phyloP scores from a whole-genome alignment of 2,113 vertebrate genomes.

The Ascaphus truei region DNA sequence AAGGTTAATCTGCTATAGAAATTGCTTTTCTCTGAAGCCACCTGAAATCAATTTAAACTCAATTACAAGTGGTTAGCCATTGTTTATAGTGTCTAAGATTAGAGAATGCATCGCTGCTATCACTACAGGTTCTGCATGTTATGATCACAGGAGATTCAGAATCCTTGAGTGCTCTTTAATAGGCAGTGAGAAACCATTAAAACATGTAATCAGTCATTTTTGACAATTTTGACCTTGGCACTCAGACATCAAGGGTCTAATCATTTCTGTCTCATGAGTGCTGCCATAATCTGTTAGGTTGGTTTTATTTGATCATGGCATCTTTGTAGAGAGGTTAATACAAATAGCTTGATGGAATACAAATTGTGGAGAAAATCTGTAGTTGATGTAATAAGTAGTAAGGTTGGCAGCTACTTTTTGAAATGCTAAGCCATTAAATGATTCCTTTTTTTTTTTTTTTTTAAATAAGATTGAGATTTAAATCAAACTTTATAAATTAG shows the following conservation, averaged over 20 bases:
- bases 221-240: constrained; percentile 71
- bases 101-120: constrained; percentile 62
- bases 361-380: constrained; percentile 58
- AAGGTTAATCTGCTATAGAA: constrained; percentile 74
- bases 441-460: background rate
- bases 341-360: constrained; percentile 53
- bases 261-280: constrained; percentile 54
- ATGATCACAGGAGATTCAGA: constrained; percentile 59
- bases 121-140: constrained; percentile 57
- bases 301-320: constrained; percentile 65
- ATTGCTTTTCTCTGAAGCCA: constrained; percentile 77
- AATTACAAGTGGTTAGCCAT: constrained; percentile 73
- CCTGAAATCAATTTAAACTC: constrained; percentile 77
- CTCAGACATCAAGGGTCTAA: constrained; percentile 61
- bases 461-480: background rate
- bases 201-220: constrained; percentile 67
- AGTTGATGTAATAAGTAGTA: constrained; percentile 51
- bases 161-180: constrained; percentile 67
- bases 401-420: constrained; percentile 54
- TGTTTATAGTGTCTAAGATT: constrained; percentile 70
- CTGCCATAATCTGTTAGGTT: constrained; percentile 50
- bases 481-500: no score
- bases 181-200: constrained; percentile 66
- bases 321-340: constrained; percentile 57
- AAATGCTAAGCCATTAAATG: constrained; percentile 39